Base-by-base conservation (phyloP, 2,888 invertebrate species). In the Apantesis nais region DNA sequence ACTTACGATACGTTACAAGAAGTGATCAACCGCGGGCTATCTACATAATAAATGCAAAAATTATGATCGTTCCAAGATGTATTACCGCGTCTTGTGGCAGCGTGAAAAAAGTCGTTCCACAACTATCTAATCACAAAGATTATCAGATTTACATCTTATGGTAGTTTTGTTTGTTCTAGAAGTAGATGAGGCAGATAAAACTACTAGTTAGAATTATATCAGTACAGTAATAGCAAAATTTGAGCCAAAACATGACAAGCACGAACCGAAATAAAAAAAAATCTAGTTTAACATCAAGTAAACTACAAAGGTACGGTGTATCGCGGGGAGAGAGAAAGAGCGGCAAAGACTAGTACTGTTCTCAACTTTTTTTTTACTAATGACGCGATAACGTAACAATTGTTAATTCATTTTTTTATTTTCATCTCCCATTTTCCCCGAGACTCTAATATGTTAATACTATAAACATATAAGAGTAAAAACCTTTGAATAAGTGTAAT, bases 41-140 rank as follows among this genome's bases (percentile, higher is more conserved):
- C 70, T 60, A 39, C 72, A 64, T 76, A 76, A 71, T 64, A 58
- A 63, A 71, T 63, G 60, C 69, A 73, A 69, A 68, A 70, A 72
- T 68, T 58, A 62, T 68, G 1, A 58, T 61, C 41, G 48, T 60
- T 65, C 64, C 29, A 64, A 58, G 58, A 41, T 34, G 4, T 31
- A 63, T 63, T 68, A 39, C 8, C 25, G 9, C 25, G 25, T 11
- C 37, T 67, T 25, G 62, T 16, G 31, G 48, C n/a, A 48, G 48
- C 31, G 29, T n/a, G 63, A 25, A 41, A 41, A 19, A 63, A 39
- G 22, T 0, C 11, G 25, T 55, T 29, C 29, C 25, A 5, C 5
- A 14, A 29, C 58, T 5, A 29, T 58, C 58, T 58, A 58, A 29
- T 58, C 14, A 29, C 16, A 58, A 2, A 12, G 8, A 16, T 58